phyloP scores from a whole-genome alignment of 2,888 invertebrate genomes.

The Aproaerema taeniolella region DNA sequence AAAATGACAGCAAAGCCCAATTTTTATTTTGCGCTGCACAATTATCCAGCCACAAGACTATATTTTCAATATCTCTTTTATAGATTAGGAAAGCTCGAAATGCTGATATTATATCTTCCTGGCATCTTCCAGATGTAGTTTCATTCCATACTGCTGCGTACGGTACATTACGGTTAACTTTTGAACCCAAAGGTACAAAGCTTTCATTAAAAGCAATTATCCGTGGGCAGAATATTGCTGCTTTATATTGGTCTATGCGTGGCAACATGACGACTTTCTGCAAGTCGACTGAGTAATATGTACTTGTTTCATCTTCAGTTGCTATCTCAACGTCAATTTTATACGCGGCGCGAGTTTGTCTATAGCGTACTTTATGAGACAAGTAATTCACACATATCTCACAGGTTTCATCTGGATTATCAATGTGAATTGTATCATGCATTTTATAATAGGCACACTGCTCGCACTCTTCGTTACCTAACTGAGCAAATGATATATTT shows the following conservation, averaged over 20 bases:
- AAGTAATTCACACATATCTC: no score
- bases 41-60: slow-evolving; percentile 12
- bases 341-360: no score
- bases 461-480: not conserved
- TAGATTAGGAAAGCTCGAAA: slow-evolving; percentile 11
- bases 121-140: slow-evolving; percentile 10
- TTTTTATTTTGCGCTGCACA: slow-evolving; percentile 15
- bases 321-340: no score
- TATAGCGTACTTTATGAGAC: not conserved
- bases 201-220: slow-evolving; percentile 22
- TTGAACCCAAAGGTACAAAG: slow-evolving; percentile 18
- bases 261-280: slow-evolving; percentile 23
- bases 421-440: not conserved
- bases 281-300: slow-evolving; percentile 15
- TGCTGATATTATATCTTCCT: slow-evolving; percentile 14
- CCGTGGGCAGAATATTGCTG: slow-evolving; percentile 19
- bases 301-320: not conserved
- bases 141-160: slow-evolving; percentile 18
- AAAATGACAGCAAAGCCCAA: slow-evolving; percentile 8
- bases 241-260: slow-evolving; percentile 19
- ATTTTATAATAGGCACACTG: not conserved
- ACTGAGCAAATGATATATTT: not conserved
- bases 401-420: no score
- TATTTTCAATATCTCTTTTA: slow-evolving; percentile 10
- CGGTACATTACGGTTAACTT: not conserved